Conservation (phyloP, 1,140 invertebrate species). For the Eupristina koningsbergeri region DNA sequence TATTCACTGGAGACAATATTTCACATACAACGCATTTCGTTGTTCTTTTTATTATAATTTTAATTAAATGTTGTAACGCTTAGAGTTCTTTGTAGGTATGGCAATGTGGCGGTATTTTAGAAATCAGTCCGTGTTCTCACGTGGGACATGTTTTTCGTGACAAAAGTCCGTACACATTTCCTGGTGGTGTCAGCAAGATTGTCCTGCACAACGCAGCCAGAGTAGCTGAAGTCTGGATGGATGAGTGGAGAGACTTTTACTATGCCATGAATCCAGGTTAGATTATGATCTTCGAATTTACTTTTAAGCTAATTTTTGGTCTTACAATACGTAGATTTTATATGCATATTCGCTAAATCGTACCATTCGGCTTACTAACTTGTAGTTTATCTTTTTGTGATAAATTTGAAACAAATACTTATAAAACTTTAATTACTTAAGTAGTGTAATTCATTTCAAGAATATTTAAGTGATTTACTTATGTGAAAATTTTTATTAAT, state of each 20-base stretch:
- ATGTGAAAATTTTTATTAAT: no score
- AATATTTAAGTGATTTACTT: not conserved
- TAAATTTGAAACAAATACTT: slow-evolving; percentile 14
- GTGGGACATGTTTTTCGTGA: slow-evolving; percentile 99
- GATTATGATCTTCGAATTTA: slow-evolving; percentile 57
- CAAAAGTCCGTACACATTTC: slow-evolving; percentile 99
- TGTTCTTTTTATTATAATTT: not conserved
- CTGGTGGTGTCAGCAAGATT: slow-evolving; percentile 96
- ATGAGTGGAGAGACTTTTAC: slow-evolving; percentile 99
- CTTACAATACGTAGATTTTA: slow-evolving; percentile 35
- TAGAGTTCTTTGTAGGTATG: slow-evolving; percentile 85
- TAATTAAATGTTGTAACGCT: slow-evolving; percentile 52
- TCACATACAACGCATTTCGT: not conserved
- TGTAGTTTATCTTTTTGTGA: slow-evolving; percentile 5
- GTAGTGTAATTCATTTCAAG: not conserved
- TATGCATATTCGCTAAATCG: slow-evolving; percentile 20
- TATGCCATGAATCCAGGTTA: slow-evolving; percentile 98
- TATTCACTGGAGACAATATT: not conserved
- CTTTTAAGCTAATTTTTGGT: slow-evolving; percentile 18
- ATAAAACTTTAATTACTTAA: slow-evolving; percentile 22
- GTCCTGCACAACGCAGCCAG: slow-evolving; percentile 97
- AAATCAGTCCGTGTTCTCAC: slow-evolving; percentile 96
- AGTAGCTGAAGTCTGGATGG: slow-evolving; percentile 98
- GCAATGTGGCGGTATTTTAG: slow-evolving; percentile 96
- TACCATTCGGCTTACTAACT: slow-evolving; percentile 44